A percentile compares a stretch with the other conserved stretches of the same genome.
phyloP scores from a whole-genome alignment of 2,113 vertebrate genomes.

The Sialia sialis region DNA sequence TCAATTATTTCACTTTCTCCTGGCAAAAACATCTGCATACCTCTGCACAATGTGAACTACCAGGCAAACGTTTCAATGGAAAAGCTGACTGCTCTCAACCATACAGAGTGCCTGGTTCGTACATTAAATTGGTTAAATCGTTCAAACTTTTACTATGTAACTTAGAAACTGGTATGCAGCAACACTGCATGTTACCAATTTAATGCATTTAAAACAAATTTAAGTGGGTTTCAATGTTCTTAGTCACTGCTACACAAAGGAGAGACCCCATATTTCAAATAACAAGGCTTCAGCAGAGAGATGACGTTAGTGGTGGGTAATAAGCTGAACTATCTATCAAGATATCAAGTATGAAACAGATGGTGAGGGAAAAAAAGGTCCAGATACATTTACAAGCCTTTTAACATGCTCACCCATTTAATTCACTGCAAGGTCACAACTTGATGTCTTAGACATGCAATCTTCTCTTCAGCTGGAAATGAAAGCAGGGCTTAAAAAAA shows the following conservation, averaged over 20 bases:
- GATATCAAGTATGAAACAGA: constrained; percentile 72
- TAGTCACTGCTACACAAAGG: constrained; percentile 71
- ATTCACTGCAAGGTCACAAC: constrained; percentile 59
- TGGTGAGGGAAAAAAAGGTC: constrained; percentile 61
- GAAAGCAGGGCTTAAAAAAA: neutral
- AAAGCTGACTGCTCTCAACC: constrained; percentile 64
- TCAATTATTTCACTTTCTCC: constrained; percentile 76
- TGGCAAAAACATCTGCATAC: constrained; percentile 71
- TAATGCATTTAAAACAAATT: constrained; percentile 71
- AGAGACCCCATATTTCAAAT: constrained; percentile 74
- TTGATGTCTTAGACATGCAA: constrained; percentile 50
- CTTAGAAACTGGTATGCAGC: constrained; percentile 65
- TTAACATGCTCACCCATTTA: constrained; percentile 59
- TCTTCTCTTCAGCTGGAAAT: constrained; percentile 28
- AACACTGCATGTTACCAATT: constrained; percentile 72
- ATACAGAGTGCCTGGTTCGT: constrained; percentile 59
- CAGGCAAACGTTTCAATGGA: constrained; percentile 57
- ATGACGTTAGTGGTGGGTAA: constrained; percentile 72
- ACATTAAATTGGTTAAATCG: constrained; percentile 72
- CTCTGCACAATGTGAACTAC: constrained; percentile 66
- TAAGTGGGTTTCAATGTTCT: constrained; percentile 71
- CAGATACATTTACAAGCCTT: constrained; percentile 47
- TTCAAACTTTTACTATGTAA: constrained; percentile 71
- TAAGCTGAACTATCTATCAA: constrained; percentile 74
- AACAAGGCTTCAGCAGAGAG: constrained; percentile 54